Evolutionary conservation across 2,888 invertebrate genomes (phyloP).

Genomic region (Gasteruption jaculator): DNA sequence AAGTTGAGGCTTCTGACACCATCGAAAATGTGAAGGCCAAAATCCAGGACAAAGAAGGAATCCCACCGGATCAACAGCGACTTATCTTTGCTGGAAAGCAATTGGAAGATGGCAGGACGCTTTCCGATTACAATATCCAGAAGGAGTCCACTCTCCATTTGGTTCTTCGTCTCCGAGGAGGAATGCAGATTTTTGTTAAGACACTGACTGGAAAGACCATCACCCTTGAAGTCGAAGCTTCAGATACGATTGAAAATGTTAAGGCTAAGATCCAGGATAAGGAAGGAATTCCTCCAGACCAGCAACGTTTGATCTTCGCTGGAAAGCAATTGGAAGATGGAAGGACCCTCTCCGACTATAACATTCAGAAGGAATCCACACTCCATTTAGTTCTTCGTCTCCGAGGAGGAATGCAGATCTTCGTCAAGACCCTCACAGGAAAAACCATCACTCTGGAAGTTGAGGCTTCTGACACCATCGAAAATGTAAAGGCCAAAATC

Average conservation of each 20-base stretch:
- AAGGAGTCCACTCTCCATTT: too few species aligned
- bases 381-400: conserved; percentile 21
- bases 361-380: conserved; percentile 88
- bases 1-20: too few species aligned
- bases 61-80: too few species aligned
- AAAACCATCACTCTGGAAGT: conserved; percentile 87
- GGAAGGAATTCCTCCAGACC: conserved; percentile 78
- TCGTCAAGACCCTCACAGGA: conserved; percentile 10
- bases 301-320: conserved; percentile 83
- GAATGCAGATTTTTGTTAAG: conserved; percentile 23
- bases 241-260: conserved; percentile 89
- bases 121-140: too few species aligned
- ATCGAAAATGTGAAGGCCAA: too few species aligned
- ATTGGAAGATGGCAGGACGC: too few species aligned
- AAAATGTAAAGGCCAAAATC: conserved; percentile 88
- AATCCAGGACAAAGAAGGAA: too few species aligned
- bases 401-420: conserved; percentile 16
- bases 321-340: conserved; percentile 93
- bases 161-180: too few species aligned
- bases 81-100: too few species aligned
- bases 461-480: conserved; percentile 84
- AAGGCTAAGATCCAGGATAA: conserved; percentile 86
- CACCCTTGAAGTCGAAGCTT: conserved; percentile 84
- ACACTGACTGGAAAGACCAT: conserved; percentile 93
- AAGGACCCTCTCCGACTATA: conserved; percentile 84